These are phyloP conservation scores for Apocheima hispidaria DNA, from an alignment of 2,888 invertebrate genomes.

Conservation along the genomic window DNA sequence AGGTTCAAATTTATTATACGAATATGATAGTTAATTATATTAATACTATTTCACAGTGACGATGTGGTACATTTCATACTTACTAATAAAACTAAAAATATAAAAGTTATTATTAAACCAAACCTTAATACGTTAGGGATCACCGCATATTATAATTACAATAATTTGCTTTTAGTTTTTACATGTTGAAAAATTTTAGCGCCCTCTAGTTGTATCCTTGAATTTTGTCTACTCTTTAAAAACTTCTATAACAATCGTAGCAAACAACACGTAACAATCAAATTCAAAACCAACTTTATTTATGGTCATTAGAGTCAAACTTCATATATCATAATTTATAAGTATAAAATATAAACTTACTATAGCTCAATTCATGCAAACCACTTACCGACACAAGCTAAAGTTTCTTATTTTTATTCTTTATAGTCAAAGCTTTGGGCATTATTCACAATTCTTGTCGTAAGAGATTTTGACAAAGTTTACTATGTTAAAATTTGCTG, in stretches of 20 bases:
- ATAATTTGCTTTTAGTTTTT: not conserved
- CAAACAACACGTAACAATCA: not conserved
- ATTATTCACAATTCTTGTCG: no score
- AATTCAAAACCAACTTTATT: not conserved
- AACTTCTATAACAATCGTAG: not conserved
- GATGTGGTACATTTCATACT: slow-evolving; percentile 64
- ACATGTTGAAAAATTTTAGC: not conserved
- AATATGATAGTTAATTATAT: slow-evolving; percentile 22
- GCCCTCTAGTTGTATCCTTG: not conserved
- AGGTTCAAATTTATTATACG: not conserved
- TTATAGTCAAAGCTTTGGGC: slow-evolving; percentile 3
- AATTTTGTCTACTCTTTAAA: not conserved
- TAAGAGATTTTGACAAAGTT: no score
- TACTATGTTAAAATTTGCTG: no score
- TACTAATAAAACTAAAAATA: slow-evolving; percentile 1
- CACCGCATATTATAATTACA: not conserved
- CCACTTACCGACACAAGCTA: not conserved
- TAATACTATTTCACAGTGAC: slow-evolving; percentile 68
- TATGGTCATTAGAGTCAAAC: no score
- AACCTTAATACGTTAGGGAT: not conserved
- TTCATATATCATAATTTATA: no score
- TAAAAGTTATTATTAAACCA: slow-evolving; percentile 24
- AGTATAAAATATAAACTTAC: no score
- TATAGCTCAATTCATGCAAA: not conserved
- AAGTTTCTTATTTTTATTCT: not conserved